Conservation (phyloP, 2,888 invertebrate species). For the Drosophila engyochracea region DNA sequence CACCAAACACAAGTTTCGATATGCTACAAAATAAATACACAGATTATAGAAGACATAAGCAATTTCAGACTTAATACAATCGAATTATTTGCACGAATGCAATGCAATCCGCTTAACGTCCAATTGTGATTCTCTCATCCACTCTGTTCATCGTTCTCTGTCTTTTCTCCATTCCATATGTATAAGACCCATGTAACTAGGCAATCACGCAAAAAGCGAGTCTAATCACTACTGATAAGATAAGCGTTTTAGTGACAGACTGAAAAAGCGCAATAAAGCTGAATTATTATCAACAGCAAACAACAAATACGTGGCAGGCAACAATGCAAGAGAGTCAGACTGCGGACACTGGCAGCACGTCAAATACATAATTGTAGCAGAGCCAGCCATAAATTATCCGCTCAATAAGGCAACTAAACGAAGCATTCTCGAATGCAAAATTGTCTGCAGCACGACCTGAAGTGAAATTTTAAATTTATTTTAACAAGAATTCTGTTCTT, state of each 20-base stretch:
- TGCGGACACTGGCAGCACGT: conserved; percentile 2
- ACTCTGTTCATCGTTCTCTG: background rate
- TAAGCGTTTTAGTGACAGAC: conserved; percentile 55
- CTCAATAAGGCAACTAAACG: background rate
- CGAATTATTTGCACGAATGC: conserved; percentile 34
- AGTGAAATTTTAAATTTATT: no score
- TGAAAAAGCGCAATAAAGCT: conserved; percentile 25
- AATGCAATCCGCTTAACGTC: conserved; percentile 58
- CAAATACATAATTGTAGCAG: conserved; percentile 37
- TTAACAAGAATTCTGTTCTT: background rate
- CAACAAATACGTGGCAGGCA: background rate
- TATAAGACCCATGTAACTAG: conserved; percentile 5
- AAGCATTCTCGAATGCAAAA: background rate
- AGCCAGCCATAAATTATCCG: conserved; percentile 10
- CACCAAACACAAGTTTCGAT: background rate
- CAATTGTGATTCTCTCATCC: conserved; percentile 1
- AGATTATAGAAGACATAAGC: conserved; percentile 10
- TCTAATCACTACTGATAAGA: conserved; percentile 68
- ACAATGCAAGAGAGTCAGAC: background rate
- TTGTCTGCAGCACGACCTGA: background rate
- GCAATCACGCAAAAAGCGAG: conserved; percentile 39
- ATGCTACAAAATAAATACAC: conserved; percentile 1
- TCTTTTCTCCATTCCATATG: background rate
- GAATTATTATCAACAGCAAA: conserved; percentile 7
- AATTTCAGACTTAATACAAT: conserved; percentile 19